Base-by-base conservation (phyloP, 2,797 vertebrate genomes). In the Muscicapa striata region DNA sequence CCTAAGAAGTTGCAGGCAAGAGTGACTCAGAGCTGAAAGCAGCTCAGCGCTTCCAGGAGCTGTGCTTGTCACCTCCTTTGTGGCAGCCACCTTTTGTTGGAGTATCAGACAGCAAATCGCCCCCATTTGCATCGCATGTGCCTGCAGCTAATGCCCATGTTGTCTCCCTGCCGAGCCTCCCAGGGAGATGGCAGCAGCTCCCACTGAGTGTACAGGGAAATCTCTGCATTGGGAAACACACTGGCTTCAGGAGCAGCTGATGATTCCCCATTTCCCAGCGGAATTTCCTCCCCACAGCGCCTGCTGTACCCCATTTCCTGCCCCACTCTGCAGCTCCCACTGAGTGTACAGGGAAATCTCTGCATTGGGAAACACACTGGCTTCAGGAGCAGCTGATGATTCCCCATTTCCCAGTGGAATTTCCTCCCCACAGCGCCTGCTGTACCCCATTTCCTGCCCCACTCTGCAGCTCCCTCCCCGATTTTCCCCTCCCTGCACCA, bases 11-110 rank as follows among this genome's bases (percentile, higher is more conserved):
- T 27, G 15, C 6, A 27, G 0, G 18, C 15, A 20, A 11, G 52
- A 75, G 55, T 92, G 87, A 89, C 59, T 89, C 91, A 73, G 81
- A 34, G 41, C 15, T 57, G 74, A 87, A 20, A 48, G 40, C 73
- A 74, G 18, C 5, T 15, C 52, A 59, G 46, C 2, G 0, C 68
- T 46, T 9, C 79, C 10, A 27, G 2, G 9, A 83, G 24, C 40
- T 27, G 15, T 17, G 76, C 66, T 92, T 68, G 43, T 51, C 51
- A 19, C 64, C 73, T 89, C 63, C 67, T 63, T 23, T n/a, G 6
- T 1, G 2, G 13, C 78, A 82, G 61, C 1, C 72, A 73, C 64
- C 68, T 69, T 62, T 57, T 51, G 67, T 24, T 43, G 40, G 22
- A 40, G 40, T 36, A 55, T 17, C 72, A 89, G 79, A 11, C 84